These are phyloP conservation scores for Pollenia labialis DNA, from an alignment of 2,888 invertebrate species.

Conservation along the genomic window DNA sequence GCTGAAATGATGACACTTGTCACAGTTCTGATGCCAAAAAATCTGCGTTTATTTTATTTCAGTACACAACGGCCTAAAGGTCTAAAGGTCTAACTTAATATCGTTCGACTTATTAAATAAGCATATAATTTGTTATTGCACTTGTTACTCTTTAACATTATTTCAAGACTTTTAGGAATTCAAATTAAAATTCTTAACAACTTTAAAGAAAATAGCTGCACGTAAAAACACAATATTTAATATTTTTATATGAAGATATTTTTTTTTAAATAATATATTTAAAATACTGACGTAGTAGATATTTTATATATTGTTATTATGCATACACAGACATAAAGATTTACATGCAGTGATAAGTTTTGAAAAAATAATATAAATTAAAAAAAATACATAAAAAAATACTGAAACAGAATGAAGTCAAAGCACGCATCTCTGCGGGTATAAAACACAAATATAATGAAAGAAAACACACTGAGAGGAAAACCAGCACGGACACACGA, in stretches of 20 bases:
- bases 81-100: too few species aligned
- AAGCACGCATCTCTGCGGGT: conserved; percentile 50
- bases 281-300: background rate
- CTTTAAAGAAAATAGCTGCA: background rate
- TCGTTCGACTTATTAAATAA: too few species aligned
- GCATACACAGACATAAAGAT: conserved; percentile 50
- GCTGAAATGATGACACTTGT: too few species aligned
- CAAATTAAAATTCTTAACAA: too few species aligned
- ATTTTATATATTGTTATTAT: conserved; percentile 1
- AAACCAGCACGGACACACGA: too few species aligned
- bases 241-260: conserved; percentile 2
- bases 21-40: too few species aligned
- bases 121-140: too few species aligned
- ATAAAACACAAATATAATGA: background rate
- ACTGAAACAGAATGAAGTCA: conserved; percentile 32
- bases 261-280: background rate
- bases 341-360: conserved; percentile 57
- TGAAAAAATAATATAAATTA: background rate
- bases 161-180: too few species aligned
- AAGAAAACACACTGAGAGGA: background rate
- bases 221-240: conserved; percentile 44
- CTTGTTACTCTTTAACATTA: too few species aligned
- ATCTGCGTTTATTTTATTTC: too few species aligned
- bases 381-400: background rate
- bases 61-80: too few species aligned